Percentiles rank a stretch among this genome's conserved stretches.
Evolutionary conservation across 1,140 invertebrate species (phyloP).

Genomic region (Lepidurus couesii): DNA sequence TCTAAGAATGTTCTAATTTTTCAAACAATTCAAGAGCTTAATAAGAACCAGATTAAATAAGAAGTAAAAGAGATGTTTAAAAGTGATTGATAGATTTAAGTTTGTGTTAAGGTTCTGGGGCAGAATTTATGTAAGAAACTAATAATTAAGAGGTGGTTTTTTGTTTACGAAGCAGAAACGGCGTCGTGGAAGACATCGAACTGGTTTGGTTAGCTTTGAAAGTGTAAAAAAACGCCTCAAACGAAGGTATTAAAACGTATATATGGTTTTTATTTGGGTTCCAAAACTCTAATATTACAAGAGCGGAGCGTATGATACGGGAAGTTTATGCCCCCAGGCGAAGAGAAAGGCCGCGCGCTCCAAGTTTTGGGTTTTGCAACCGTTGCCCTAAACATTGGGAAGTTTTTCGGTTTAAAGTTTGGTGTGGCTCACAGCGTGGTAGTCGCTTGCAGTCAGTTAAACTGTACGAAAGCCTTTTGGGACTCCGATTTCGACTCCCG

Average conservation of each 20-base stretch:
- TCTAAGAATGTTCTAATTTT: background rate
- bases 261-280: background rate
- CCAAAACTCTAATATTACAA: background rate
- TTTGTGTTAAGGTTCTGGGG: background rate
- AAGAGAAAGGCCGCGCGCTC: slow-evolving; percentile 8
- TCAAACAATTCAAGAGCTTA: background rate
- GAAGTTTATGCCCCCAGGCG: background rate
- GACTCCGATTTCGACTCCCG: background rate
- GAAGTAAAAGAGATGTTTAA: background rate
- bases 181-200: too few species aligned
- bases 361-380: background rate
- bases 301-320: slow-evolving; percentile 12
- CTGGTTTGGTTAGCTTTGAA: too few species aligned
- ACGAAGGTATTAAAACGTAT: background rate
- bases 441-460: background rate
- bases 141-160: background rate
- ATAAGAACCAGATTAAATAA: background rate
- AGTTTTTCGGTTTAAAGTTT: background rate
- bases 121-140: background rate
- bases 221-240: too few species aligned
- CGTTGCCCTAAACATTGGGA: background rate
- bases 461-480: background rate
- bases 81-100: background rate
- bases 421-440: background rate
- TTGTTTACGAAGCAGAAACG: too few species aligned